Evolutionary conservation across 2,113 vertebrate genomes (phyloP).

Genomic region (Propithecus coquereli): DNA sequence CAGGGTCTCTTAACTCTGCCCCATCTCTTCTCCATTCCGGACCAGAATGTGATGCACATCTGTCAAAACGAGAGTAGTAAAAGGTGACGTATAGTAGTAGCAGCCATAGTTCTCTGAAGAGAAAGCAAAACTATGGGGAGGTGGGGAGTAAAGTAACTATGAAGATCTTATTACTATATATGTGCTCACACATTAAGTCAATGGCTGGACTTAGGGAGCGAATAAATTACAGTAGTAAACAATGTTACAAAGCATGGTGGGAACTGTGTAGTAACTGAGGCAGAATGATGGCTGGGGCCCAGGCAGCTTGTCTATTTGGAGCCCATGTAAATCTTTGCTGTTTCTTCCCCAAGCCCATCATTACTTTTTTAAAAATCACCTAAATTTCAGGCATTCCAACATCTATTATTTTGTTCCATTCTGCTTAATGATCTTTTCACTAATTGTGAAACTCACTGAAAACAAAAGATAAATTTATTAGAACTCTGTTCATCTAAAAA

Average conservation of each 20-base stretch:
- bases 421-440: not conserved
- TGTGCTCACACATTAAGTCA: not conserved
- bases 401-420: constrained; percentile 4
- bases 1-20: not conserved
- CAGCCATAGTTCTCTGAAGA: not conserved
- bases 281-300: not conserved
- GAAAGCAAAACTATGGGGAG: not conserved
- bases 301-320: not conserved
- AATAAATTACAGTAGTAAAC: not conserved
- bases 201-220: not conserved
- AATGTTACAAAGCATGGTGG: not conserved
- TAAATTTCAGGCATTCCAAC: not conserved
- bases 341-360: constrained; percentile 12
- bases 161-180: not conserved
- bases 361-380: not conserved
- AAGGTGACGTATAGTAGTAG: not conserved
- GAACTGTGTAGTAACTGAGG: not conserved
- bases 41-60: not conserved
- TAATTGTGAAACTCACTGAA: not conserved
- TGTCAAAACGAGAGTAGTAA: not conserved
- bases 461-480: not conserved
- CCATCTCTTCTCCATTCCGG: not conserved
- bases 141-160: not conserved
- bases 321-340: not conserved
- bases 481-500: not conserved